Percentiles rank a stretch among this genome's conserved stretches.
These are phyloP conservation scores for Hydrolagus colliei DNA, from an alignment of 2,797 vertebrate species.

Conservation along the genomic window DNA sequence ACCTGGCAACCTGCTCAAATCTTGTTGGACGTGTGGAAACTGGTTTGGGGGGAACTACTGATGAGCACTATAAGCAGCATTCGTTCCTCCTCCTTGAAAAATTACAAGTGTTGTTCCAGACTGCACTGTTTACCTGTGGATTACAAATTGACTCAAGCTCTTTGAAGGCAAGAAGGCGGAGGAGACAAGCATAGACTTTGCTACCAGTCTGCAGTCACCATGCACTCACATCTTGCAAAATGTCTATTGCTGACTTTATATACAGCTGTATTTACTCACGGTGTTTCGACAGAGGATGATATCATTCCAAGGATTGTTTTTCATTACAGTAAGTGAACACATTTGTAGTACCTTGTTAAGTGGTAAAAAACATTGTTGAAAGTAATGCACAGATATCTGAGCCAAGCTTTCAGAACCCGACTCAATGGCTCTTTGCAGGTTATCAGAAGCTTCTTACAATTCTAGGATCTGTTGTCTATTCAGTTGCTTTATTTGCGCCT, in stretches of 20 bases:
- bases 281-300: not conserved
- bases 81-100: not conserved
- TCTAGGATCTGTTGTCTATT: not conserved
- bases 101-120: too few relatives aligned
- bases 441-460: not conserved
- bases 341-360: not conserved
- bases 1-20: not conserved
- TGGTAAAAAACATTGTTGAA: not conserved
- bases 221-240: not conserved
- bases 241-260: not conserved
- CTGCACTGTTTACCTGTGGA: not conserved
- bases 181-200: not conserved
- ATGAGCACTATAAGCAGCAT: not conserved
- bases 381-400: not conserved
- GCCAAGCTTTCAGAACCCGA: not conserved
- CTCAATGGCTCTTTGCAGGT: not conserved
- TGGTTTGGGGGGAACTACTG: not conserved
- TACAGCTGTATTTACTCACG: not conserved
- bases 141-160: not conserved
- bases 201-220: not conserved
- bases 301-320: constrained; percentile 17
- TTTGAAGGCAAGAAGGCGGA: not conserved
- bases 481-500: not conserved
- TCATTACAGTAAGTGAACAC: constrained; percentile 1
- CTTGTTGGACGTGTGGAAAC: not conserved